Evolutionary conservation across 2,113 vertebrate genomes (phyloP).

Genomic region (Pseudorectes ferrugineus): DNA sequence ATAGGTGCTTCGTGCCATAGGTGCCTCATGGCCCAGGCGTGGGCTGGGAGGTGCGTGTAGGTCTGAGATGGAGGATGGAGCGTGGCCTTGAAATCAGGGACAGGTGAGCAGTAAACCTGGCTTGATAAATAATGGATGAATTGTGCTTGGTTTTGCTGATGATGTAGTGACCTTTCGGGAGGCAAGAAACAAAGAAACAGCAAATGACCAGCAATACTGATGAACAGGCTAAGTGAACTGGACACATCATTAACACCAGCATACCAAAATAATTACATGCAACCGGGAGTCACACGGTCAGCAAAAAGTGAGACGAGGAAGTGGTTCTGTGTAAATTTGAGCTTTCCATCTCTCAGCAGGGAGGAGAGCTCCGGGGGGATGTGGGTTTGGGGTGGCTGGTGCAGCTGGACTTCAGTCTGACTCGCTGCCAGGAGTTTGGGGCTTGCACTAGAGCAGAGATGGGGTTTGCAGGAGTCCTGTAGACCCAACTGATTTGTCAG

Average conservation of each 20-base stretch:
- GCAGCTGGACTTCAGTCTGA: accelerated
- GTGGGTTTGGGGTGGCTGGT: neutral
- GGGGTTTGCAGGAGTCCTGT: neutral
- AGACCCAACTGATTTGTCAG: neutral
- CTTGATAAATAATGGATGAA: slow-evolving; percentile 56
- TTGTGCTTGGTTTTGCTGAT: slow-evolving; percentile 36
- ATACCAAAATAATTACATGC: slow-evolving; percentile 28
- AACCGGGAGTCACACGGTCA: neutral
- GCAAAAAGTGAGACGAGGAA: neutral
- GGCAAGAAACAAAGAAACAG: slow-evolving; percentile 20
- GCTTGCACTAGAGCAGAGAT: neutral
- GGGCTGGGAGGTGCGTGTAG: neutral
- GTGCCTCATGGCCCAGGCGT: accelerated
- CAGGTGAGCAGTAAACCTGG: slow-evolving; percentile 1
- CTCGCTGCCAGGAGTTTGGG: accelerated
- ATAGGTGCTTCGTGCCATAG: neutral
- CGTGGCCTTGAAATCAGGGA: neutral
- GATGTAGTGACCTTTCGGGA: slow-evolving; percentile 48
- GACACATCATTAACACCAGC: slow-evolving; percentile 26
- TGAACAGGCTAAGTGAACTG: slow-evolving; percentile 45
- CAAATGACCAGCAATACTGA: slow-evolving; percentile 38
- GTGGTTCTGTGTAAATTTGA: neutral
- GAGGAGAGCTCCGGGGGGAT: neutral
- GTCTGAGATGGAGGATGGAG: neutral
- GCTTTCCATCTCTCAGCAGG: neutral